Percentiles rank a stretch among this genome's conserved stretches.
Evolutionary conservation across 2,888 invertebrate species (phyloP).

Genomic region (Melanostoma scalare): DNA sequence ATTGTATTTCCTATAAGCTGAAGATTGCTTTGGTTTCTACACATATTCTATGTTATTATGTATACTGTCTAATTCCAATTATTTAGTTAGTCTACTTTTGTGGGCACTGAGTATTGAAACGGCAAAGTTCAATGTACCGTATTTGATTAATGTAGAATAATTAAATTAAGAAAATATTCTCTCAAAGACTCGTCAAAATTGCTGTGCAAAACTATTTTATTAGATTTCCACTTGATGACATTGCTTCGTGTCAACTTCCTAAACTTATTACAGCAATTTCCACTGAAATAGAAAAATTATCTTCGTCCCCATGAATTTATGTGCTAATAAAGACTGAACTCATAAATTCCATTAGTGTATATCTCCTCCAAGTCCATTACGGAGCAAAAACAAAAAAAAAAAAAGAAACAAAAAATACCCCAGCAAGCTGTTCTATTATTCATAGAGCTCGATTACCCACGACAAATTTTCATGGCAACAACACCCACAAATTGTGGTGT

Average conservation of each 20-base stretch:
- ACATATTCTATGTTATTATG: too few relatives aligned
- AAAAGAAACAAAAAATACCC: neutral
- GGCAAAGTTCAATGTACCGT: too few relatives aligned
- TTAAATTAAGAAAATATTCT: too few relatives aligned
- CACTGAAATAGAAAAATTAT: neutral
- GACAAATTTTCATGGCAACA: slow-evolving; percentile 36
- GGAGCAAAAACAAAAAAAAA: neutral
- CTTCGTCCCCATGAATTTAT: neutral
- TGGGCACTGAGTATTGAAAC: too few relatives aligned
- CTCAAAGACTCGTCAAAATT: slow-evolving; percentile 1
- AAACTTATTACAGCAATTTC: neutral
- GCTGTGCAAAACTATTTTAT: slow-evolving; percentile 5
- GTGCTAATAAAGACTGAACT: slow-evolving; percentile 22
- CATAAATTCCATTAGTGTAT: slow-evolving; percentile 48
- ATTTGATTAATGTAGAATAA: too few relatives aligned
- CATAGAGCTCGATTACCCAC: slow-evolving; percentile 1
- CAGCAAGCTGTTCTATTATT: slow-evolving; percentile 11
- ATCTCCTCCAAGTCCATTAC: slow-evolving; percentile 35
- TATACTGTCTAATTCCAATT: too few relatives aligned
- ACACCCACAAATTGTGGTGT: slow-evolving; percentile 44
- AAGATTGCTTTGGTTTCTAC: too few relatives aligned
- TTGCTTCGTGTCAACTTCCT: neutral
- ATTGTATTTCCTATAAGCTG: too few relatives aligned
- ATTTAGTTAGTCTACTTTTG: too few relatives aligned
- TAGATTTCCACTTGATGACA: slow-evolving; percentile 7